These are phyloP conservation scores for Limenitis camilla DNA, from an alignment of 2,888 invertebrate genomes.

Conservation along the genomic window DNA sequence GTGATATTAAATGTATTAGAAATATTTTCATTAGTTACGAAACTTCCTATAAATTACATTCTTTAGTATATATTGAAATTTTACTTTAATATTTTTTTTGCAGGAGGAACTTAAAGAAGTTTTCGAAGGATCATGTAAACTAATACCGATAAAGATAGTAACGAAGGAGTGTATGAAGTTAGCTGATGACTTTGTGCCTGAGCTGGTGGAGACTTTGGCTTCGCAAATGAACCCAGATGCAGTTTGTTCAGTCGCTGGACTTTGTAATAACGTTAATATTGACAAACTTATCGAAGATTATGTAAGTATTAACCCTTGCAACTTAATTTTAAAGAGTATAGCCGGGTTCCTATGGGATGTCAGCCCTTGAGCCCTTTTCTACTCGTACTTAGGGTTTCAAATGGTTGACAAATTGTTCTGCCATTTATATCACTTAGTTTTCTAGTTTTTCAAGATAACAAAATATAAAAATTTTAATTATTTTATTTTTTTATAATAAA, in stretches of 20 bases:
- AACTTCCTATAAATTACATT: no score
- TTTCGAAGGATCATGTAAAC: slow-evolving; percentile 89
- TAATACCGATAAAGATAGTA: slow-evolving; percentile 84
- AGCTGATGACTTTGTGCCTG: slow-evolving; percentile 89
- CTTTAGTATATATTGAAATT: no score
- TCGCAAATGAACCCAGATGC: slow-evolving; percentile 94
- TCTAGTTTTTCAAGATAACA: no score
- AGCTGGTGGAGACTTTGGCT: slow-evolving; percentile 88
- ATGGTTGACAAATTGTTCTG: no score
- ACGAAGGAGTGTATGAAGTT: slow-evolving; percentile 84
- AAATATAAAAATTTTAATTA: no score
- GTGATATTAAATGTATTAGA: no score
- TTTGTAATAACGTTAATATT: slow-evolving; percentile 85
- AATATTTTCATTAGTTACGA: no score
- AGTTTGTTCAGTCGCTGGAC: slow-evolving; percentile 90
- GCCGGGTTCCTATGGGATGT: neutral
- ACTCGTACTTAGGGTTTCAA: no score
- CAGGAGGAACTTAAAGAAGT: slow-evolving; percentile 88
- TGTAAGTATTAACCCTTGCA: slow-evolving; percentile 54
- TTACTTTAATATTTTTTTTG: no score
- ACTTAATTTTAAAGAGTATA: neutral
- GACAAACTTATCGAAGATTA: slow-evolving; percentile 77
- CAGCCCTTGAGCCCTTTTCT: neutral
- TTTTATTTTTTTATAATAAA: no score
- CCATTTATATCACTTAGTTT: no score